These are phyloP conservation scores for Margarornis squamiger DNA, from an alignment of 2,797 vertebrate genomes.

Conservation along the genomic window DNA sequence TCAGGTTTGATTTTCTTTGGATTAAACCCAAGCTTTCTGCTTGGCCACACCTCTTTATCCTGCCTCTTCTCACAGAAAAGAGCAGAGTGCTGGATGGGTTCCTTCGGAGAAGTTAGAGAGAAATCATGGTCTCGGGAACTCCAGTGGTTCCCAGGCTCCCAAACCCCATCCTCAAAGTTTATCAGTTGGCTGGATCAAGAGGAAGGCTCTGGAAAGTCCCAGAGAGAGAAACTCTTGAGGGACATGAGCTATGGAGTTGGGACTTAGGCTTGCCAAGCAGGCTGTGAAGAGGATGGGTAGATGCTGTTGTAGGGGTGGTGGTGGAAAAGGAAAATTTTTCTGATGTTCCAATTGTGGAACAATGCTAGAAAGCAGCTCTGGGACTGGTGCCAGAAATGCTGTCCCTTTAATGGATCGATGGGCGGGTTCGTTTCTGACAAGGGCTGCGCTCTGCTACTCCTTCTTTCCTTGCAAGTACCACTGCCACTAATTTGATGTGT, in stretches of 20 bases:
- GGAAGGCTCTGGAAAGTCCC: background rate
- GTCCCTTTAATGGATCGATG: background rate
- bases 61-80: background rate
- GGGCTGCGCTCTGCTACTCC: background rate
- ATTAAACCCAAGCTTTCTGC: background rate
- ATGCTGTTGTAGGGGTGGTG: background rate
- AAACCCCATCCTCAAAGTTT: background rate
- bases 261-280: background rate
- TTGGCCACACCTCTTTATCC: background rate
- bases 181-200: background rate
- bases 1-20: background rate
- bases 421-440: background rate
- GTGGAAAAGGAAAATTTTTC: background rate
- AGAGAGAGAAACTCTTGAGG: background rate
- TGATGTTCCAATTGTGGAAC: background rate
- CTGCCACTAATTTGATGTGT: background rate
- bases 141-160: background rate
- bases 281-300: background rate
- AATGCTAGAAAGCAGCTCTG: background rate
- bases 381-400: background rate
- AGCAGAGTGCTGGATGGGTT: background rate
- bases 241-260: background rate
- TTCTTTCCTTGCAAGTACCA: background rate
- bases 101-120: background rate
- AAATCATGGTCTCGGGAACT: fast-evolving